These are phyloP conservation scores for Tricholaema leucomelas DNA, from an alignment of 2,113 vertebrate species.

Conservation along the genomic window DNA sequence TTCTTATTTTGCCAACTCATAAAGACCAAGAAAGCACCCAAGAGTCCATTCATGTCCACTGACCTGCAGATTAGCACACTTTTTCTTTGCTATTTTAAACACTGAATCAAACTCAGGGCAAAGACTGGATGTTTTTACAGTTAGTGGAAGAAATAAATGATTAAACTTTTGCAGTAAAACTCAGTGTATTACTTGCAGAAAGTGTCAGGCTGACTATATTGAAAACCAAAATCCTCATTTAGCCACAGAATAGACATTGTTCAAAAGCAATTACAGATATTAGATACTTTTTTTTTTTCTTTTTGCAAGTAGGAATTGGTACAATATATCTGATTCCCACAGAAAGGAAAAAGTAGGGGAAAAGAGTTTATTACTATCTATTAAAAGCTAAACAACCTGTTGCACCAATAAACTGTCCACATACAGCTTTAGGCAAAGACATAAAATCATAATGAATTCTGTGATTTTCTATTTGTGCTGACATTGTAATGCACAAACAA, in stretches of 20 bases:
- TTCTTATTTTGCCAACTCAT: background rate
- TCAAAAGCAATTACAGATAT: background rate
- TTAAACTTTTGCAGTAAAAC: background rate
- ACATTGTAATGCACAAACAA: background rate
- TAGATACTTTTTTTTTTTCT: too few relatives aligned
- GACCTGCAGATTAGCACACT: background rate
- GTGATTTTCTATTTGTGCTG: background rate
- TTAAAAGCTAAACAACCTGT: background rate
- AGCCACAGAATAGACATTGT: background rate
- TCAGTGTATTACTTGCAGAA: background rate
- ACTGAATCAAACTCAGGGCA: background rate
- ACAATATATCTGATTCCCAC: background rate
- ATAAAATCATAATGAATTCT: background rate
- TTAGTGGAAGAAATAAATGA: background rate
- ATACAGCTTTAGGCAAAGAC: background rate
- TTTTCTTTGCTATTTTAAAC: background rate
- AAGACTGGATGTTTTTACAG: background rate
- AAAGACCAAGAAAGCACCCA: background rate
- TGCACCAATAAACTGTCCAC: background rate
- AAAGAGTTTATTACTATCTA: background rate
- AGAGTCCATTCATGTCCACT: background rate
- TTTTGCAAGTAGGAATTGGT: background rate
- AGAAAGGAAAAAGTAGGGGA: background rate
- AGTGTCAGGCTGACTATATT: background rate
- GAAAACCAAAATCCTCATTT: background rate